Base-by-base conservation (phyloP, 1,140 invertebrate species). In the Aleiodes sp. region DNA sequence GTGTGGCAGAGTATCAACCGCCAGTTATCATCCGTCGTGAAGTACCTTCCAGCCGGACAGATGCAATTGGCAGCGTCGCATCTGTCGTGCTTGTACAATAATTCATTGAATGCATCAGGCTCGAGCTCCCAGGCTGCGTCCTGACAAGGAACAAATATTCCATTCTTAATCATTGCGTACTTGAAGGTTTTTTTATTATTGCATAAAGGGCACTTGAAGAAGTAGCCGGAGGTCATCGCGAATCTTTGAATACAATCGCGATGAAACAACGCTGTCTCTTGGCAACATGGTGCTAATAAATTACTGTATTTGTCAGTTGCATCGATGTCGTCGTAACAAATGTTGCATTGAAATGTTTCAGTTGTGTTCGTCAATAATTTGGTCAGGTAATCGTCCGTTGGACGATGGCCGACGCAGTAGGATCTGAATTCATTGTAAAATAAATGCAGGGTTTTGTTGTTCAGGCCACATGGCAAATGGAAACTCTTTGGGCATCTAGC, bases 61-160 rank as follows among this genome's bases (percentile, higher is more conserved):
- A 80, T 57, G 77, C 91, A 92, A 0, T 65, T 70, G n/a, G 70
- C 12, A 29, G 88, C 87, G 82, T 91, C 88, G 80, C 91, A 92
- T 10, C 78, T 76, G 64, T 87, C 82, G 71, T 91, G 87, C 39
- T 89, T 80, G 67, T 89, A 86, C 0, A 89, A 76, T 29, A 92
- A 80, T 57, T 91, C 90, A 70, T 88, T 76, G 78, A 85, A 92
- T 4, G 90, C 90, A 82, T 91, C 87, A 16, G 89, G 89, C 59
- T 89, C 90, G 4, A 87, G 77, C 79, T 92, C 91, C 91, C 91
- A 92, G 2, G 90, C 88, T 9, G 91, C 91, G 86, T 92, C 91
- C 88, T 89, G 87, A 72, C 87, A 88, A 72, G 91, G 91, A 70
- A 92, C 88, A 71, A 88, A 91, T 70, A 92, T 90, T 7, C 91